Evolutionary conservation across 2,113 vertebrate species (phyloP), one percentile per base, ranked within the genome.

Genomic region (Noturus placidus): DNA sequence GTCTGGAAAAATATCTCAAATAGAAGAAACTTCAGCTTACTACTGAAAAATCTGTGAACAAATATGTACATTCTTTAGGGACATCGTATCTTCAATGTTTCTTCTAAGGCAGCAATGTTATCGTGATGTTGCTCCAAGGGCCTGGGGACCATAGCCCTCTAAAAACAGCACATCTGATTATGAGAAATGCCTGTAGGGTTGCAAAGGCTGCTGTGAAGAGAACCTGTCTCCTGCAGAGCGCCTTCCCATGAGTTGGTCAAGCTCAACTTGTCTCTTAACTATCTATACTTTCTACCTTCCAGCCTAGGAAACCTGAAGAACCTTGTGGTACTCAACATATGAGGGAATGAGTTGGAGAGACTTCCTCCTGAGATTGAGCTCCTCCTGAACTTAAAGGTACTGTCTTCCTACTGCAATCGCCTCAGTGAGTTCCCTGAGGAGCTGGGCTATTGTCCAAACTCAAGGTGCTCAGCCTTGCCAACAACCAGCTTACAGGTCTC

Each of bases 181-280:
- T 38, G 38, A 92, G 5, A 94, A 87, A 22, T 91, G 91, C 42
- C 91, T 89, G 81, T 89, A 91, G 27, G 81, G 87, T 30, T 88
- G 77, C 59, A 93, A 95, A 56, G 88, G 84, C 59, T 90, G 91
- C 46, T 95, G 96, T 89, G 94, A 96, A 25, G 93, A 96, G 0
- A 90, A 90, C 70, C 88, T 96, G 88, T 92, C 94, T 3, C 94
- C 94, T 0, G 92, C 92, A 0, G 95, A 95, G 87, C 92, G 91
- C 63, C 93, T 96, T 85, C 93, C 88, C 86, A 94, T 0, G 97
- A 99, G 88, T 93, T 99, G 70, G 96, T 98, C 92, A 99, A 98
- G 87, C 96, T 99, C 87, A 99, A 99, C 88, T 93, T 99, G 87
- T 99, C 98, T 35, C 95, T 94, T 87, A 99, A 99, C 90, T 95